Base-by-base conservation (phyloP, 2,888 invertebrate species). In the Argyresthia goedartella region DNA sequence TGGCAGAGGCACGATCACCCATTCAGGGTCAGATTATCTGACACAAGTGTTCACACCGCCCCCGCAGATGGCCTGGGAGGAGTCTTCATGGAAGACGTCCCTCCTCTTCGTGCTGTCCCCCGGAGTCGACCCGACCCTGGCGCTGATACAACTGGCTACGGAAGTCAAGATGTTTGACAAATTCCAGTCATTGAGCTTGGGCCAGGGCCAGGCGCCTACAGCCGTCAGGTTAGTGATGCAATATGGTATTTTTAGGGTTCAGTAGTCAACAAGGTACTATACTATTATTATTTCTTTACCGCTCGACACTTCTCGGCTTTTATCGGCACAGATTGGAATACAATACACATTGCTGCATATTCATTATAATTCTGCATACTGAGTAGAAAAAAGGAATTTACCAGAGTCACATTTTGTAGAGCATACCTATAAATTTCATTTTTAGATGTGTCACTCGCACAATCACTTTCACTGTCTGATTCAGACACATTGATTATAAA, bases 131-230 rank as follows among this genome's bases (percentile, higher is more conserved):
- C 96, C 96, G 0, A 93, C 95, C 0, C 89, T 89, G 48, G 78
- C 91, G 3, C 88, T 97, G 4, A 85, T 92, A 49, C 91, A 92
- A 61, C 85, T 96, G 43, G 93, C 95, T 0, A 90, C 91, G 46
- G 88, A 88, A 56, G 85, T 89, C 35, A 90, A 91, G 64, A 93
- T 93, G 93, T 78, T 80, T 34, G 87, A 89, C 54, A 88, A 89
- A 60, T 94, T 96, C 75, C 89, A 91, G 65, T 90, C 93, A 0
- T 88, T 96, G 46, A 95, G 95, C 51, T 88, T 97, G 53, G 96
- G 96, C 0, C 96, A 97, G 81, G 96, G 96, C 0, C 96, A 97
- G 74, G 93, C 95, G 1, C 94, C 95, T 0, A 90, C 94, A 15
- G 96, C 96, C 0, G 89, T 92, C 8, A 91, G 88, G 90, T 92